Conservation (phyloP, 2,888 invertebrate genomes). For the Crematogaster levior region DNA sequence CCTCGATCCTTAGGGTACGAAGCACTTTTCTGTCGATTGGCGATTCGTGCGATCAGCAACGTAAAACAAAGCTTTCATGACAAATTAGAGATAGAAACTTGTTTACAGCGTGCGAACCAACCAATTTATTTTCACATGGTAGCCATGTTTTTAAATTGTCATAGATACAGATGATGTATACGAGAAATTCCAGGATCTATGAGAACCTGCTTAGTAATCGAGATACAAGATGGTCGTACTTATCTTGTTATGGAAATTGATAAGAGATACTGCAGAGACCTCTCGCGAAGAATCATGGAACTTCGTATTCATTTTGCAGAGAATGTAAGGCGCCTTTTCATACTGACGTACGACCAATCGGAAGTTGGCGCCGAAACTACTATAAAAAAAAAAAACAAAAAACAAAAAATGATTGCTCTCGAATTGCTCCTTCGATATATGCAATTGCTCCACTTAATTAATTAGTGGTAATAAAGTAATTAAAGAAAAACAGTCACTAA, state of each 20-base stretch:
- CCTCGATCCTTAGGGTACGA: neutral
- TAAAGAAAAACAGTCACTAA: too few species aligned
- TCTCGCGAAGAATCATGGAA: conserved; percentile 1
- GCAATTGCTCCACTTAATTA: too few species aligned
- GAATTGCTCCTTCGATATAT: too few species aligned
- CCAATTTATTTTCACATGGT: conserved; percentile 73
- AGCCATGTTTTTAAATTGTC: conserved; percentile 77
- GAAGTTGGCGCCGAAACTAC: too few species aligned
- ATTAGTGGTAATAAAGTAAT: too few species aligned
- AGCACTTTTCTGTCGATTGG: neutral
- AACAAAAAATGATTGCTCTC: too few species aligned
- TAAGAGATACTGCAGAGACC: neutral
- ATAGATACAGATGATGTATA: conserved; percentile 60
- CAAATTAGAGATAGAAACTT: conserved; percentile 66
- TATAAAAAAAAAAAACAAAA: too few species aligned
- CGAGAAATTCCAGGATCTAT: conserved; percentile 6
- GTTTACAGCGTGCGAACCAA: conserved; percentile 68
- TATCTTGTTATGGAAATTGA: neutral
- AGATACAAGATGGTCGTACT: conserved; percentile 26
- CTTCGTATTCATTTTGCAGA: neutral
- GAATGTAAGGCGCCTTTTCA: neutral
- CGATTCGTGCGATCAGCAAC: neutral
- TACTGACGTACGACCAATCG: too few species aligned
- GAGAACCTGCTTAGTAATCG: neutral
- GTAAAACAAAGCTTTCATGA: conserved; percentile 46